Evolutionary conservation across 2,113 vertebrate genomes (phyloP).

Genomic region (Acrocephalus kingi): DNA sequence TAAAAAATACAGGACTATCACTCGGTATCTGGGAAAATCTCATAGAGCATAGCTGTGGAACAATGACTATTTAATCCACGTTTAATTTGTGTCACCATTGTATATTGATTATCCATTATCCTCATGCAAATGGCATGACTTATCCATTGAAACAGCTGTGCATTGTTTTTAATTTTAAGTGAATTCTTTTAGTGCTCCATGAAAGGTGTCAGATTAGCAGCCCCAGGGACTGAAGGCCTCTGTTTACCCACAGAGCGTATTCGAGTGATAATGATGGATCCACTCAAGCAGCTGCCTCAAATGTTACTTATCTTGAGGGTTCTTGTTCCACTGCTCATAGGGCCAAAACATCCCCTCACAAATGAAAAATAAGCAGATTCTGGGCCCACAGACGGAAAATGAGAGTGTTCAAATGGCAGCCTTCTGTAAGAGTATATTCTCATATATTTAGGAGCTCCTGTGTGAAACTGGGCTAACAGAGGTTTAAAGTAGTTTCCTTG

Average conservation of each 20-base stretch:
- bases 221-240: constrained; percentile 32
- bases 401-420: not conserved
- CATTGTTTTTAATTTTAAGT: constrained; percentile 67
- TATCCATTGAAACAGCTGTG: constrained; percentile 63
- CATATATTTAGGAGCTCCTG: not conserved
- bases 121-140: constrained; percentile 60
- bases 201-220: constrained; percentile 66
- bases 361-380: not conserved
- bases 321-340: not conserved
- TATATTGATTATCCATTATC: constrained; percentile 65
- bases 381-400: not conserved
- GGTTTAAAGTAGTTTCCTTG: too few species aligned
- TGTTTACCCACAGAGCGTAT: constrained; percentile 19
- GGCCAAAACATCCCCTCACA: not conserved
- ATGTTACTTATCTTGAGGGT: not conserved
- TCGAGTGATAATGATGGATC: constrained; percentile 20
- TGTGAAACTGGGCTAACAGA: not conserved
- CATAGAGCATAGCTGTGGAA: constrained; percentile 14
- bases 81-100: constrained; percentile 63
- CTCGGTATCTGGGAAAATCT: not conserved
- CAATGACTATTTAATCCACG: constrained; percentile 54
- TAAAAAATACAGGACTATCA: not conserved
- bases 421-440: not conserved
- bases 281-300: constrained; percentile 46
- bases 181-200: constrained; percentile 53